Conservation (phyloP, 2,888 invertebrate genomes). For the Ceramica pisi region DNA sequence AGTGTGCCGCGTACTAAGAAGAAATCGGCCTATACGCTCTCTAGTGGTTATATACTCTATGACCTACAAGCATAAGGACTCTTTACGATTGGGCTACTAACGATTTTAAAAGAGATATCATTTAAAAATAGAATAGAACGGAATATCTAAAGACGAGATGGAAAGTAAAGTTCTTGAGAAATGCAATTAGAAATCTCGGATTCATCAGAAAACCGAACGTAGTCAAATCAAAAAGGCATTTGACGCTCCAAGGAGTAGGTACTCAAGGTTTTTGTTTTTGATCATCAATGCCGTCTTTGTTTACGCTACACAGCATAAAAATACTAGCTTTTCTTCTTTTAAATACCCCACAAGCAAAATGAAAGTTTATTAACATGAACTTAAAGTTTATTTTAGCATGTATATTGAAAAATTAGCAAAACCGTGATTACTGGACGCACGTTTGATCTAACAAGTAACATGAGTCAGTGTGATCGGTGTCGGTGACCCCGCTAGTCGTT, state of each 20-base stretch:
- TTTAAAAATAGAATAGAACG: no score
- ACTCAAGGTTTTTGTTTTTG: constrained; percentile 24
- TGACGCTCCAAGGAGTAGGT: constrained; percentile 36
- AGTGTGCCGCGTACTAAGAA: no score
- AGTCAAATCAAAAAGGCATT: constrained; percentile 46
- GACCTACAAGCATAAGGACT: no score
- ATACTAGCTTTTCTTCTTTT: constrained; percentile 1
- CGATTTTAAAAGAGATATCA: no score
- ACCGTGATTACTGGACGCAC: constrained; percentile 37
- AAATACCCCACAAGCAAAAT: background rate
- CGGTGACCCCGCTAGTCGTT: constrained; percentile 42
- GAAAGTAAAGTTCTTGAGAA: constrained; percentile 5
- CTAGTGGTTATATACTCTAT: no score
- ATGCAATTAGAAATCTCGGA: constrained; percentile 23
- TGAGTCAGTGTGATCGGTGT: constrained; percentile 40
- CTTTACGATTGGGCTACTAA: no score
- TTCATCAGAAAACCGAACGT: constrained; percentile 5
- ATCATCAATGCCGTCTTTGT: constrained; percentile 51
- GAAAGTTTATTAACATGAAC: accelerated
- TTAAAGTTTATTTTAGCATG: constrained; percentile 20
- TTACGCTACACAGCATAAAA: constrained; percentile 32
- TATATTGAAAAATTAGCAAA: constrained; percentile 1
- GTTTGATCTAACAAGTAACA: constrained; percentile 46
- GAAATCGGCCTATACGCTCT: no score
- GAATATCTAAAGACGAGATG: background rate